These are phyloP conservation scores for Anser cygnoides DNA, from an alignment of 2,113 vertebrate genomes.

Conservation along the genomic window DNA sequence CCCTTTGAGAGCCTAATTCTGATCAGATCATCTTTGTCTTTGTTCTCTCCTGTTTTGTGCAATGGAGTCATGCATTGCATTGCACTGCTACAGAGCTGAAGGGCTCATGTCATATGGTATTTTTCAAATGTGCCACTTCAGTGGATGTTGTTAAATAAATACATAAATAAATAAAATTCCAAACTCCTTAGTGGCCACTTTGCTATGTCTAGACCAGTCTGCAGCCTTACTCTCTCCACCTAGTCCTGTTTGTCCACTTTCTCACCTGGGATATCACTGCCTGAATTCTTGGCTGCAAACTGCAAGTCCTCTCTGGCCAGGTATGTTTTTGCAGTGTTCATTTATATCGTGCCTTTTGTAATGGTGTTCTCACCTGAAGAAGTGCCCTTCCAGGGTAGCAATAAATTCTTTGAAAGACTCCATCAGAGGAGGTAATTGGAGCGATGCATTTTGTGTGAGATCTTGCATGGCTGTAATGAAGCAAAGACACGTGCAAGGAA, in stretches of 20 bases:
- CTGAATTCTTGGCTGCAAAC: background rate
- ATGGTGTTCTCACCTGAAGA: background rate
- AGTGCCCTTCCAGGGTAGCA: background rate
- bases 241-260: background rate
- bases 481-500: background rate
- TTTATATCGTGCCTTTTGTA: background rate
- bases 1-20: background rate
- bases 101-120: background rate
- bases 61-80: background rate
- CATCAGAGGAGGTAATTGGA: background rate
- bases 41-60: background rate
- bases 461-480: background rate
- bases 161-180: constrained; percentile 4
- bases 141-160: background rate
- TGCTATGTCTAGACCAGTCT: background rate
- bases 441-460: background rate
- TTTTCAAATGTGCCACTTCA: background rate
- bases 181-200: background rate
- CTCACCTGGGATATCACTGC: background rate
- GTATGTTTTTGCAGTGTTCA: background rate
- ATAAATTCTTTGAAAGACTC: background rate
- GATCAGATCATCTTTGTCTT: background rate
- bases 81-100: background rate
- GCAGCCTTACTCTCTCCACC: background rate
- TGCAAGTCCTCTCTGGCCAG: background rate